These are phyloP conservation scores for Tachysurus fulvidraco DNA, from an alignment of 2,113 vertebrate genomes.

Conservation along the genomic window DNA sequence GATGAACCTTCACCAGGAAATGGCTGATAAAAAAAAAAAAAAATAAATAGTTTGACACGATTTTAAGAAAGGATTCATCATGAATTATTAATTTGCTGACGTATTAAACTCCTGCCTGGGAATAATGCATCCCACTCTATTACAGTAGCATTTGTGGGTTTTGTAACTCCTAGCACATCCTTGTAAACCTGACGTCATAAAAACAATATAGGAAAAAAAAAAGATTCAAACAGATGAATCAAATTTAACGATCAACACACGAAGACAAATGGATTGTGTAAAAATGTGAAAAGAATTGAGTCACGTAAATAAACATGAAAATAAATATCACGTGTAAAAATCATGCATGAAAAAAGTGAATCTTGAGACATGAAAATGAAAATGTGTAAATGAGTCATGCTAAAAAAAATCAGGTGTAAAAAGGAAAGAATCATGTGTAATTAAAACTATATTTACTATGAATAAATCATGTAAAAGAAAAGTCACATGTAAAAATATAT, in stretches of 20 bases:
- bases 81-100: neutral
- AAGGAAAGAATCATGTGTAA: too few species aligned
- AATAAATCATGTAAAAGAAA: too few species aligned
- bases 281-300: neutral
- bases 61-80: neutral
- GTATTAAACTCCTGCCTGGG: neutral
- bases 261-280: neutral
- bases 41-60: slow-evolving; percentile 5
- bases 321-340: too few species aligned
- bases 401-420: too few species aligned
- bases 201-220: neutral
- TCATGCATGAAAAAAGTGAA: too few species aligned
- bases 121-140: neutral
- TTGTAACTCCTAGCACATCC: neutral
- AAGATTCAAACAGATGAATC: neutral
- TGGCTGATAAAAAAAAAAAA: neutral
- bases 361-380: too few species aligned
- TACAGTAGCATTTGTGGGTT: neutral
- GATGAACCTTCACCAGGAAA: slow-evolving; percentile 30
- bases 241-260: too few species aligned
- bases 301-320: too few species aligned
- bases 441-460: too few species aligned
- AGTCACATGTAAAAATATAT: too few species aligned
- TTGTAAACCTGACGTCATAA: neutral
- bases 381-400: too few species aligned